A percentile compares a stretch with the other conserved stretches of the same genome.
Conservation (phyloP, 2,888 invertebrate genomes). For the Drosophila lutescens region DNA sequence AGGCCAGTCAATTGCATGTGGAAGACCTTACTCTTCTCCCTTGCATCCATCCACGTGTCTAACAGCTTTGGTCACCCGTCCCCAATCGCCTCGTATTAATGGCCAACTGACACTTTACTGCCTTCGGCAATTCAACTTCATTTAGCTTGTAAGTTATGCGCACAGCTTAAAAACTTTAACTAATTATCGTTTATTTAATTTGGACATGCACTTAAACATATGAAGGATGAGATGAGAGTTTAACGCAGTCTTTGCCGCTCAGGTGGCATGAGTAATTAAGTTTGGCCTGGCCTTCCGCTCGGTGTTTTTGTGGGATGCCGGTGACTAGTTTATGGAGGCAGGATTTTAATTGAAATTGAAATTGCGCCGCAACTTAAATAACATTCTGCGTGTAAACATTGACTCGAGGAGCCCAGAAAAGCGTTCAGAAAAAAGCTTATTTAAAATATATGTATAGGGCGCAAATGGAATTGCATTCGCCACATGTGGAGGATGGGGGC, state of each 20-base stretch:
- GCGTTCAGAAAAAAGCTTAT: conserved; percentile 44
- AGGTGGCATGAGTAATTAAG: conserved; percentile 73
- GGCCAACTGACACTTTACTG: conserved; percentile 34
- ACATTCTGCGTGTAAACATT: conserved; percentile 67
- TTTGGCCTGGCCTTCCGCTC: conserved; percentile 44
- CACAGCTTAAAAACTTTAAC: conserved; percentile 69
- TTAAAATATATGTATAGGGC: conserved; percentile 52
- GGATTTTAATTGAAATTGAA: conserved; percentile 76
- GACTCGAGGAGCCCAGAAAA: conserved; percentile 37
- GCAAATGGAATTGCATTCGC: conserved; percentile 62
- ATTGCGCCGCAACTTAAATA: conserved; percentile 73
- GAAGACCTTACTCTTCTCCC: background rate
- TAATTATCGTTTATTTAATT: conserved; percentile 79
- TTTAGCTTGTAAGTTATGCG: conserved; percentile 65
- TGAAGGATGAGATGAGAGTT: conserved; percentile 10
- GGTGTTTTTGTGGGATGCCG: conserved; percentile 23
- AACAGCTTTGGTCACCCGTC: background rate
- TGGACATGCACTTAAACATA: conserved; percentile 19
- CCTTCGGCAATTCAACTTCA: conserved; percentile 59
- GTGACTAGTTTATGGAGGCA: conserved; percentile 53
- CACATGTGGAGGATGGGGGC: conserved; percentile 37
- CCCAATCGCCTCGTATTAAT: conserved; percentile 31
- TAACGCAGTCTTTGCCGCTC: conserved; percentile 52
- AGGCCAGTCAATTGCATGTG: conserved; percentile 39
- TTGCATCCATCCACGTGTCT: conserved; percentile 40